phyloP scores from a whole-genome alignment of 1,140 invertebrate genomes.

The Oncopodura yosiiana region DNA sequence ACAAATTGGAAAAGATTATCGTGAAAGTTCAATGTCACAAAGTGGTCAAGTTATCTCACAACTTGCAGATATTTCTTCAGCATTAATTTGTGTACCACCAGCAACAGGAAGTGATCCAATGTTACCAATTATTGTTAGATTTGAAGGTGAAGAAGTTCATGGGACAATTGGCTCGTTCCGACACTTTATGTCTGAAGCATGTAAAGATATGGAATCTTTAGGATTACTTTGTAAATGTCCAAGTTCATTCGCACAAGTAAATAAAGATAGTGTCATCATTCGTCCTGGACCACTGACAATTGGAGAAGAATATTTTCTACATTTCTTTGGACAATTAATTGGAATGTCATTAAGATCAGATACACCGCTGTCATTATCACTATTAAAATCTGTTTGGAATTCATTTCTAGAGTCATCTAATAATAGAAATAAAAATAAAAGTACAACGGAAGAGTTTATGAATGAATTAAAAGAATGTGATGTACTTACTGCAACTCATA shows the following conservation, averaged over 20 bases:
- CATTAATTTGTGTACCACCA: conserved; percentile 40
- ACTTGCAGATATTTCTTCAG: conserved; percentile 38
- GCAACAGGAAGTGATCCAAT: conserved; percentile 43
- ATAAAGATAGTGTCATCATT: conserved; percentile 39
- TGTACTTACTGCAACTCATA: conserved; percentile 40
- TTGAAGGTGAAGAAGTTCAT: conserved; percentile 43
- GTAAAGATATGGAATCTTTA: conserved; percentile 39
- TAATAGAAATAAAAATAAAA: conserved; percentile 34
- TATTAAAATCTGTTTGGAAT: conserved; percentile 41
- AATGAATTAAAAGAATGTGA: conserved; percentile 41
- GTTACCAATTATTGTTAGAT: conserved; percentile 41
- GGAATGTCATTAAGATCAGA: conserved; percentile 42
- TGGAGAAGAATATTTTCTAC: conserved; percentile 40
- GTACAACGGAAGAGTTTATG: no score
- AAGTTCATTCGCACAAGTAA: conserved; percentile 32
- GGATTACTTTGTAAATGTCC: conserved; percentile 37
- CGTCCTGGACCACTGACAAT: conserved; percentile 39
- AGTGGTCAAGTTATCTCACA: conserved; percentile 39
- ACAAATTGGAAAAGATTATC: not conserved
- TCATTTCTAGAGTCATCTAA: conserved; percentile 35
- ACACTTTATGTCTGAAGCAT: conserved; percentile 42
- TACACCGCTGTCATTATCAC: conserved; percentile 41
- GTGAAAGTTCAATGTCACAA: not conserved
- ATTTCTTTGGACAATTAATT: conserved; percentile 42
- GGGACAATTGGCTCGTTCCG: conserved; percentile 43